Evolutionary conservation across 2,797 vertebrate genomes (phyloP).

Genomic region (Mionectes olivaceus): DNA sequence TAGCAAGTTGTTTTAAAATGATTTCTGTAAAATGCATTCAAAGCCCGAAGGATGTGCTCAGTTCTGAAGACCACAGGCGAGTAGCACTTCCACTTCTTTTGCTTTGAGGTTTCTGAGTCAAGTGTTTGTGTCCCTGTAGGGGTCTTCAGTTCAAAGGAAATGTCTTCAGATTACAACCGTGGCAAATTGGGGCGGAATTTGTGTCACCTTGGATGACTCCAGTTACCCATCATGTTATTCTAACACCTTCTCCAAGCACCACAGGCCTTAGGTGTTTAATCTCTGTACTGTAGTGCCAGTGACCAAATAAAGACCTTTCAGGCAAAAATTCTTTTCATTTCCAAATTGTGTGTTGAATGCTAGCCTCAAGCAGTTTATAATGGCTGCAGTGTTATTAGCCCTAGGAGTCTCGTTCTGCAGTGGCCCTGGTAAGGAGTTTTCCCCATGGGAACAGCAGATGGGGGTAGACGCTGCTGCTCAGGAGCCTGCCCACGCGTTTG

Average conservation of each 20-base stretch:
- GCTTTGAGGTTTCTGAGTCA: background rate
- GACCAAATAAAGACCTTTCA: background rate
- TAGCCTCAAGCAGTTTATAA: background rate
- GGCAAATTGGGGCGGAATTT: background rate
- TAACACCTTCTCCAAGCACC: background rate
- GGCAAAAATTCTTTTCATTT: background rate
- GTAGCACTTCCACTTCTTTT: background rate
- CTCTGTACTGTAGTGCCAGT: background rate
- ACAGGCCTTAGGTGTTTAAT: background rate
- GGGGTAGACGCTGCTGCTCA: fast-evolving
- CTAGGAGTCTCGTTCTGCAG: background rate
- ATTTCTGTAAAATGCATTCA: background rate
- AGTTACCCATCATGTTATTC: background rate
- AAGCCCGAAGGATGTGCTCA: background rate
- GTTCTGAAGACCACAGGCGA: background rate
- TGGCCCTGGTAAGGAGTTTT: background rate
- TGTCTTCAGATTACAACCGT: background rate
- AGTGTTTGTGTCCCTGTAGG: background rate
- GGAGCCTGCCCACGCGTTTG: fast-evolving
- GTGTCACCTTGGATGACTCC: background rate
- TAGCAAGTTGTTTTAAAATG: background rate
- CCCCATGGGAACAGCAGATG: background rate
- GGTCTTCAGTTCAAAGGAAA: background rate
- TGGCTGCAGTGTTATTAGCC: fast-evolving
- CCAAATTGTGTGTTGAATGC: background rate